Evolutionary conservation across 2,888 invertebrate species (phyloP), one percentile per base, ranked within the genome.

Genomic region (Fragum sueziense): DNA sequence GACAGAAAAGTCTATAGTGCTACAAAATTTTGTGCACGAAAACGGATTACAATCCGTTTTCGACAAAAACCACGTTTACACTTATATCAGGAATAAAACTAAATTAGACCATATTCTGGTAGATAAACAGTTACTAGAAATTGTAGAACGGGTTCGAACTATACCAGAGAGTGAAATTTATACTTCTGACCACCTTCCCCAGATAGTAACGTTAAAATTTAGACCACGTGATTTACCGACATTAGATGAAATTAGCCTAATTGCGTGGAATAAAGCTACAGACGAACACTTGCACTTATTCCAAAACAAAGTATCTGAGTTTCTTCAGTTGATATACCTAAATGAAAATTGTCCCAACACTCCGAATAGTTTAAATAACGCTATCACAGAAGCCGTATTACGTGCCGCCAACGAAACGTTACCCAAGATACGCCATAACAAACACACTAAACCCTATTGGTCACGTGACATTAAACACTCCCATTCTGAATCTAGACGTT

Each of bases 391-490:
- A 9, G 31, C 33, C 20, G 14, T 33, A 6, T 2, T 17, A 7
- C 7, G 20, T 20, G 22, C 7, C 22, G 31, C 52, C 7, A 22
- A 52, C 22, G 52, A 52, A 20, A n/a, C n/a, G 7, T 7, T 52
- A 52, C 52, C 52, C 11, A 14, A 9, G 9, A 22, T n/a, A 4
- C 11, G 22, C 3, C 25, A 25, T 29, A 61, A 61, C 20, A 22
- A 29, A 20, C 37, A 41, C 25, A 11, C 22, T 0, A 67, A 67
- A 67, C 41, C 67, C 1, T 67, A 67, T 27, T 67, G 67, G 67
- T 67, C 67, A 25, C 0, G 7, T 17, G 67, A 67, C 1, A 25
- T 41, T 27, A 47, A 67, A 67, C 17, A 41, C 4, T 25, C 47
- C 2, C 41, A 67, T 47, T 20, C 67, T 22, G 27, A 41, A 37